Percentiles rank a stretch among this genome's conserved stretches.
phyloP scores from a whole-genome alignment of 1,140 invertebrate species.

The Drosophila mojavensis region DNA sequence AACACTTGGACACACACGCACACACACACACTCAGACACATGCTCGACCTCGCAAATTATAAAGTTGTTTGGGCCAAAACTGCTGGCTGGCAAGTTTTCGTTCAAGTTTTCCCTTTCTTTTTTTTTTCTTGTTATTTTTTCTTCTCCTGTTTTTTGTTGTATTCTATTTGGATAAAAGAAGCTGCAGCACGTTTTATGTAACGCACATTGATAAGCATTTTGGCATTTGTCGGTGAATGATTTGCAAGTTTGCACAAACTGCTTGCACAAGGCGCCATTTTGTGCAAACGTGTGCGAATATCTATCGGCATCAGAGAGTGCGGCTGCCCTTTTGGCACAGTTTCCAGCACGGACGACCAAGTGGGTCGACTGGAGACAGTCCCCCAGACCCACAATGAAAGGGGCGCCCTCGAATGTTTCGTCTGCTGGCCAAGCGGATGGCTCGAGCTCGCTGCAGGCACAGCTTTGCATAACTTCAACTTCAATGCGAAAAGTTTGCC shows the following conservation, averaged over 20 bases:
- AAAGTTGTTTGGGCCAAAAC: slow-evolving; percentile 77
- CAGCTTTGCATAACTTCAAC: slow-evolving; percentile 24
- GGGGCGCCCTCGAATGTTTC: neutral
- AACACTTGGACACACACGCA: slow-evolving; percentile 22
- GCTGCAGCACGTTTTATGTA: slow-evolving; percentile 73
- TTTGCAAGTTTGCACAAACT: slow-evolving; percentile 79
- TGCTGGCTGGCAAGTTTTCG: slow-evolving; percentile 70
- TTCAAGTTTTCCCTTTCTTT: slow-evolving; percentile 36
- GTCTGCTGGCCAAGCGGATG: neutral
- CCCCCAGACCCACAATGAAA: neutral
- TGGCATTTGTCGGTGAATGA: slow-evolving; percentile 73
- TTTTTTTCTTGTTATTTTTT: slow-evolving; percentile 5
- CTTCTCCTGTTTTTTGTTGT: slow-evolving; percentile 6
- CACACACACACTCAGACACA: slow-evolving; percentile 41
- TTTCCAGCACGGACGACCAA: slow-evolving; percentile 10
- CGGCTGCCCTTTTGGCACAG: slow-evolving; percentile 45
- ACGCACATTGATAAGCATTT: slow-evolving; percentile 80
- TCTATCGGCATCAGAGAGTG: slow-evolving; percentile 20
- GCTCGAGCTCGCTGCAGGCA: slow-evolving; percentile 13
- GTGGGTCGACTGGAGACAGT: neutral
- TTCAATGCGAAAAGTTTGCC: neutral
- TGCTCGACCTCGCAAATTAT: slow-evolving; percentile 73
- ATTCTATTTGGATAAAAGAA: slow-evolving; percentile 18
- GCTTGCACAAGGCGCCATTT: slow-evolving; percentile 50
- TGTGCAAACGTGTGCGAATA: slow-evolving; percentile 64